Base-by-base conservation (phyloP, 2,888 invertebrate species). In the Bruchidius siliquastri region DNA sequence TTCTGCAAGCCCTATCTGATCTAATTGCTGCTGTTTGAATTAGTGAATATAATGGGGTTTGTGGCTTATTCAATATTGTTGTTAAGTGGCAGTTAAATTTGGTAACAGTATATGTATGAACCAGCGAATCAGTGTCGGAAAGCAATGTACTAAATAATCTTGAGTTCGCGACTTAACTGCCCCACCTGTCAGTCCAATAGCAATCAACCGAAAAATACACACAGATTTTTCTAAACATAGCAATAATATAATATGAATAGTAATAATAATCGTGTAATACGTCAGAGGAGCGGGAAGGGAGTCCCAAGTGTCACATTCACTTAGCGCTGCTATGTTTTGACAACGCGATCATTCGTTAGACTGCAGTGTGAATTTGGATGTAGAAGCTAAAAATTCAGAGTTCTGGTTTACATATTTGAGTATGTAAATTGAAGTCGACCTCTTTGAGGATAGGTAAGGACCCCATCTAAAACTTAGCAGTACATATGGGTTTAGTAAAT, bases 201-300 rank as follows among this genome's bases (percentile, higher is more conserved):
- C 82, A 80, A 78, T 82, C 77, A 81, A 81, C 82, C 81, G 83
- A 82, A 80, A 80, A 84, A 85, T 84, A 85, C 85, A 85, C 85
- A 85, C 83, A 82, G 84, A 84, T 84, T 84, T 82, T 83, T 84
- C 84, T 71, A 84, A 83, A 82, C 82, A 83, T 82, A 83, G 83
- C 82, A 82, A 84, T 84, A 84, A 84, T 81, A 83, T 84, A 84
- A 85, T 86, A 85, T 87, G 87, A 87, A 87, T 87, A 87, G 86
- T 87, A 87, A 87, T 87, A 87, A 87, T 87, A 87, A 87, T 87
- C 84, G 87, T 87, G 86, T 86, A 86, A 86, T 86, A 87, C 86
- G 85, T 86, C 85, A 84, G 85, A 79, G 83, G 83, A 82, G 84
- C 82, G 81, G 82, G 82, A 22, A 68, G 22, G 71, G 80, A 72